These are phyloP conservation scores for Chascanopsetta lugubris DNA, from an alignment of 2,113 vertebrate genomes.

Conservation along the genomic window DNA sequence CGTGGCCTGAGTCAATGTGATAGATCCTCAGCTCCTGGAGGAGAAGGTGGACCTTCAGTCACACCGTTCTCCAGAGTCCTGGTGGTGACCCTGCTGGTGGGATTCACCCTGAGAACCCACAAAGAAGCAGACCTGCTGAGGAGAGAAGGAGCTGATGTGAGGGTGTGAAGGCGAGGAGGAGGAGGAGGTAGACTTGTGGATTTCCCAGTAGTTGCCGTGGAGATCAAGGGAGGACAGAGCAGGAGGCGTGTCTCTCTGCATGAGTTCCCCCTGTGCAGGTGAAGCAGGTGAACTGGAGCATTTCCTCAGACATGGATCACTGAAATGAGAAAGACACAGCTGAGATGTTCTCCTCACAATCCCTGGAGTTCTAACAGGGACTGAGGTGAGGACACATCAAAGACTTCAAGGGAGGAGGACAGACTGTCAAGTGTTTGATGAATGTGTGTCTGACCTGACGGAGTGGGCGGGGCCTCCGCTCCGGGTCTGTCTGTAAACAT, in stretches of 20 bases:
- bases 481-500: constrained; percentile 81
- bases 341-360: too few species aligned
- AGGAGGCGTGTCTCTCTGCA: constrained; percentile 46
- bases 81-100: neutral
- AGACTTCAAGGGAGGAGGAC: too few species aligned
- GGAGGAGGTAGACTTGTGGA: constrained; percentile 42
- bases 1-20: too few species aligned
- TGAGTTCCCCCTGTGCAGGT: constrained; percentile 39
- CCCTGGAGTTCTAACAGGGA: too few species aligned
- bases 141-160: constrained; percentile 21
- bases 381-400: too few species aligned
- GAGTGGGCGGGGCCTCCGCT: constrained; percentile 15
- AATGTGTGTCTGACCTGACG: constrained; percentile 53
- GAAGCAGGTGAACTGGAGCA: constrained; percentile 73
- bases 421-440: too few species aligned
- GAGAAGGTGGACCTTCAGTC: neutral
- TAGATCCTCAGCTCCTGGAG: neutral
- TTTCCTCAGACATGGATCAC: constrained; percentile 73
- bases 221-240: constrained; percentile 77
- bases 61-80: neutral
- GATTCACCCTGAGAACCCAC: constrained; percentile 55
- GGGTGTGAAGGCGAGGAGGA: neutral
- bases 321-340: constrained; percentile 18
- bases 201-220: constrained; percentile 81
- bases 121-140: constrained; percentile 66